Evolutionary conservation across 1,140 invertebrate species (phyloP), one percentile per base, ranked within the genome.

Genomic region (Oedothorax gibbosus): DNA sequence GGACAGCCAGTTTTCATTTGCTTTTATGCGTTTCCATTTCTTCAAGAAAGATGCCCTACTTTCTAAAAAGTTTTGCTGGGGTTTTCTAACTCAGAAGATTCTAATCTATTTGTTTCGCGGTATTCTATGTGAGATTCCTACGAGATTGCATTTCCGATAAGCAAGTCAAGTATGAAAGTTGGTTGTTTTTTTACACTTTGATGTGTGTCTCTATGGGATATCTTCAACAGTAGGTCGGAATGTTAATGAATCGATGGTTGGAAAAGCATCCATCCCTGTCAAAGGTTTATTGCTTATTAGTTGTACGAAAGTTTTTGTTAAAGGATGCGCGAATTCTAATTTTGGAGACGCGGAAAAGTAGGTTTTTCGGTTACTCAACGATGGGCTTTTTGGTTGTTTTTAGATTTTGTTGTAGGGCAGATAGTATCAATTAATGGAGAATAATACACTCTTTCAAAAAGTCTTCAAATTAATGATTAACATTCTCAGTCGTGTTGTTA

Each of bases 1-100:
- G 78, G 78, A 81, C 78, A 81, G 54, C 78, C 14, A 71, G 65
- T 81, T 81, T 79, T 81, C 71, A 71, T 81, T 81, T 81, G 71
- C 53, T 69, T 35, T 77, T 81, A 81, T 60, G 56, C 71, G 65
- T 60, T 81, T 81, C 57, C 51, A 68, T 81, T 81, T 81, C 54
- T 65, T 57, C 66, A 49, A 57, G 78, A 81, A 18, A 35, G 65
- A 81, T 81, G 78, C 18, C 78, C 78, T 60, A 81, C 65, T 71
- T 81, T 71, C 64, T n/a, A 56, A 5, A n/a, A 14, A 68, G 64
- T 64, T 79, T 79, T 60, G 50, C 66, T 81, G 69, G 53, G 56
- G 21, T 81, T 71, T 79, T 80, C n/a, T 71, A 18, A 14, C 15
- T 64, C 15, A 21, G 8, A n/a, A 66, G 68, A 71, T 71, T 71